Conservation (phyloP, 2,797 vertebrate genomes). For the Lagocephalus sceleratus region DNA sequence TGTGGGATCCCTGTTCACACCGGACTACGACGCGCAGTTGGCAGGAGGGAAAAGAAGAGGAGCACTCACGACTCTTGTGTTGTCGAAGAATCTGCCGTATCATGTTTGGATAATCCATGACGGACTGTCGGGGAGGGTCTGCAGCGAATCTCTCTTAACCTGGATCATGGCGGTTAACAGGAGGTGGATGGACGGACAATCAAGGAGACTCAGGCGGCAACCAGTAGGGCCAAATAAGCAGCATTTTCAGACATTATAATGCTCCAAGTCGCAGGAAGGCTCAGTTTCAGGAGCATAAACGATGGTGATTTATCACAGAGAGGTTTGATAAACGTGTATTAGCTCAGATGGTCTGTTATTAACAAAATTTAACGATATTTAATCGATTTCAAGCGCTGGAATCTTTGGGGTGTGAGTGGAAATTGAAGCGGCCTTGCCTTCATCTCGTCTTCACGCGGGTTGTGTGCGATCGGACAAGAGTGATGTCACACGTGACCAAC, state of each 20-base stretch:
- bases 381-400: conserved; percentile 78
- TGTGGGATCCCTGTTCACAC: conserved; percentile 23
- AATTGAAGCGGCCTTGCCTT: conserved; percentile 14
- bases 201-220: conserved; percentile 29
- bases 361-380: conserved; percentile 66
- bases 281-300: conserved; percentile 11
- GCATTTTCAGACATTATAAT: conserved; percentile 7
- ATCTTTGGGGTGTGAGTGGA: conserved; percentile 33
- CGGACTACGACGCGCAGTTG: conserved; percentile 26
- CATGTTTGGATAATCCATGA: conserved; percentile 26
- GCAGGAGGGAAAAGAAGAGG: conserved; percentile 15
- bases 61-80: conserved; percentile 14
- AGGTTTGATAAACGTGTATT: conserved; percentile 44
- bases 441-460: no score
- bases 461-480: no score
- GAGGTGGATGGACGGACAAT: no score
- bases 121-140: no score
- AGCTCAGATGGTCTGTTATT: conserved; percentile 41
- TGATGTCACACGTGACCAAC: no score
- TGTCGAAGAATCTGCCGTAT: conserved; percentile 16
- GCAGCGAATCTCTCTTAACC: no score
- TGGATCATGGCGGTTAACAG: no score
- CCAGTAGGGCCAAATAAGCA: conserved; percentile 23
- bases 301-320: conserved; percentile 12
- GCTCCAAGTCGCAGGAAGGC: conserved; percentile 2